Percentiles rank a stretch among this genome's conserved stretches.
Conservation (phyloP, 2,113 vertebrate genomes). For the Gadus macrocephalus region DNA sequence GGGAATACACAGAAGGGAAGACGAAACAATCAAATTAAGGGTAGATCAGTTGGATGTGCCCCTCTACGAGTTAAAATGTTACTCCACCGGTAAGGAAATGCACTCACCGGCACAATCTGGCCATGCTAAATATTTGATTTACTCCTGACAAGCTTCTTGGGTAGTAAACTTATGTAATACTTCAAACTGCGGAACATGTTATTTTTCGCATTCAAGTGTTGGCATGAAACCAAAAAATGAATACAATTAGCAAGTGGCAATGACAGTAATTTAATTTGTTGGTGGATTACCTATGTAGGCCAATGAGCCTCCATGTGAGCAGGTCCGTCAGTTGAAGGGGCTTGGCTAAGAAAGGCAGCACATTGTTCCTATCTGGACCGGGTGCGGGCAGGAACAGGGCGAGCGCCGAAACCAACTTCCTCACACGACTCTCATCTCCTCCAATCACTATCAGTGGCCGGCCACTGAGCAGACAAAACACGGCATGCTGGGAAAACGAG, state of each 20-base stretch:
- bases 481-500: slow-evolving; percentile 86
- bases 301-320: slow-evolving; percentile 92
- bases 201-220: too few relatives aligned
- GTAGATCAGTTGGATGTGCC: not conserved
- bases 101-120: too few relatives aligned
- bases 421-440: slow-evolving; percentile 79
- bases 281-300: slow-evolving; percentile 83
- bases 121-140: too few relatives aligned
- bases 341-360: slow-evolving; percentile 78
- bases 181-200: too few relatives aligned
- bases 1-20: not conserved
- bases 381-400: slow-evolving; percentile 85
- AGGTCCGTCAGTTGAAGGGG: slow-evolving; percentile 88
- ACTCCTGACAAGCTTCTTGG: too few relatives aligned
- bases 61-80: not conserved
- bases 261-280: too few relatives aligned
- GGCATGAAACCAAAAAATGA: too few relatives aligned
- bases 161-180: too few relatives aligned
- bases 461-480: slow-evolving; percentile 90
- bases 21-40: not conserved
- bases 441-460: slow-evolving; percentile 86
- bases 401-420: slow-evolving; percentile 79
- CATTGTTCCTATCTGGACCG: slow-evolving; percentile 60
- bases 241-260: too few relatives aligned
- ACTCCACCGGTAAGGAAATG: too few relatives aligned